phyloP scores from a whole-genome alignment of 2,888 invertebrate species.

The Sinodicranocentrus sp. region DNA sequence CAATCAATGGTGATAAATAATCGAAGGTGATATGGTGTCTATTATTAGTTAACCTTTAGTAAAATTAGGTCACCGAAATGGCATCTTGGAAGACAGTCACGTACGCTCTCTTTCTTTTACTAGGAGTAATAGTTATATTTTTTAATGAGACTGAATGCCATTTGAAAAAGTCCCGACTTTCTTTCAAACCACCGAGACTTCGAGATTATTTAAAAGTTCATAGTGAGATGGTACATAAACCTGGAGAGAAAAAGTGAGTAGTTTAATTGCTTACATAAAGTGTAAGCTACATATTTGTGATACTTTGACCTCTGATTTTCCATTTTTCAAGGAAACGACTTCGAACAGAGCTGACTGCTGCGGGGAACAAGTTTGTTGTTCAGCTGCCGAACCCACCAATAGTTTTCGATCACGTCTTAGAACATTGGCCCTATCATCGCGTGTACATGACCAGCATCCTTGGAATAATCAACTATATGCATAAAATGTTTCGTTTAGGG shows the following conservation, averaged over 20 bases:
- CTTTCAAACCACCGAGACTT: conserved; percentile 28
- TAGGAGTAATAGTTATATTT: conserved; percentile 38
- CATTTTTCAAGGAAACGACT: conserved; percentile 44
- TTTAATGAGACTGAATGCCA: conserved; percentile 53
- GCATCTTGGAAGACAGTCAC: conserved; percentile 44
- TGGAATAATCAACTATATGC: conserved; percentile 38
- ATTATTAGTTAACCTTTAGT: conserved; percentile 13
- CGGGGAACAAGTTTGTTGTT: conserved; percentile 48
- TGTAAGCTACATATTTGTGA: not conserved
- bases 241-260: conserved; percentile 55
- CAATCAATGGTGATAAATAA: too few species aligned
- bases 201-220: conserved; percentile 36
- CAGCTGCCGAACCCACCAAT: conserved; percentile 54
- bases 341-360: conserved; percentile 41
- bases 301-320: not conserved
- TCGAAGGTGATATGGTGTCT: conserved; percentile 34
- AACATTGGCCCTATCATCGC: conserved; percentile 65
- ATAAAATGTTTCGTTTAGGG: conserved; percentile 29
- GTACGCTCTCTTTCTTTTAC: not conserved
- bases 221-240: conserved; percentile 20
- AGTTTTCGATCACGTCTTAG: conserved; percentile 42
- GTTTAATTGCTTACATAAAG: not conserved
- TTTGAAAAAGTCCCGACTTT: conserved; percentile 16
- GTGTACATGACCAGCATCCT: conserved; percentile 45
- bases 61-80: conserved; percentile 31